These are phyloP conservation scores for Caenorhabditis imperialis DNA, from an alignment of 2,888 invertebrate species.

Conservation along the genomic window DNA sequence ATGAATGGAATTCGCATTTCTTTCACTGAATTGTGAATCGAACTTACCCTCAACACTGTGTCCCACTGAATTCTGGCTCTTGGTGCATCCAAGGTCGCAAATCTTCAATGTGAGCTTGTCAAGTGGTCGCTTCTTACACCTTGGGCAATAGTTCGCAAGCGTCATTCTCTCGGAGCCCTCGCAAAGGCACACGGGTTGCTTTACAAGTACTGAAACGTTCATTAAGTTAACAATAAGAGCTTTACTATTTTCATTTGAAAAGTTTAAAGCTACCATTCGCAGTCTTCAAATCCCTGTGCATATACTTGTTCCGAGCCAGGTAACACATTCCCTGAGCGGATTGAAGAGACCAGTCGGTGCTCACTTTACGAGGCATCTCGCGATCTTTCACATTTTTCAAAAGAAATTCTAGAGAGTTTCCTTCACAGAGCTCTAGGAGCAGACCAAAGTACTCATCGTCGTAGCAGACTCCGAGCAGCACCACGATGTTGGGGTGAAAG, in stretches of 20 bases:
- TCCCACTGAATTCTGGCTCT: no score
- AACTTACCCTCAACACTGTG: slow-evolving; percentile 78
- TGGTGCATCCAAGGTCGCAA: no score
- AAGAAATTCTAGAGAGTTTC: slow-evolving; percentile 76
- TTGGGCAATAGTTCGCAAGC: no score
- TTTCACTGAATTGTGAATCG: slow-evolving; percentile 58
- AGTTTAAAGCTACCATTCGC: no score
- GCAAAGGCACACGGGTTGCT: slow-evolving; percentile 59
- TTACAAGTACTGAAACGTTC: no score
- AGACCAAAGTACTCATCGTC: slow-evolving; percentile 92
- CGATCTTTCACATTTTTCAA: background rate
- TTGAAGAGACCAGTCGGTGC: slow-evolving; percentile 94
- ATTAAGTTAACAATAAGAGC: no score
- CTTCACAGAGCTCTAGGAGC: slow-evolving; percentile 97
- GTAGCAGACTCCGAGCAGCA: slow-evolving; percentile 92
- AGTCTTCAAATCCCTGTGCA: slow-evolving; percentile 93
- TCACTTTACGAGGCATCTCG: slow-evolving; percentile 79
- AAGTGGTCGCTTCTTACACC: no score
- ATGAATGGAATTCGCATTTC: background rate
- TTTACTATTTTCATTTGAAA: no score
- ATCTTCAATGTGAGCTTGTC: no score
- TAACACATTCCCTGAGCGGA: slow-evolving; percentile 97
- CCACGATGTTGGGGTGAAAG: slow-evolving; percentile 94
- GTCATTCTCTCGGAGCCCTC: no score
- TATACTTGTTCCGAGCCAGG: slow-evolving; percentile 88